Percentiles rank a stretch among this genome's conserved stretches.
phyloP scores from a whole-genome alignment of 2,888 invertebrate species.

The Opisthograptis luteolata region DNA sequence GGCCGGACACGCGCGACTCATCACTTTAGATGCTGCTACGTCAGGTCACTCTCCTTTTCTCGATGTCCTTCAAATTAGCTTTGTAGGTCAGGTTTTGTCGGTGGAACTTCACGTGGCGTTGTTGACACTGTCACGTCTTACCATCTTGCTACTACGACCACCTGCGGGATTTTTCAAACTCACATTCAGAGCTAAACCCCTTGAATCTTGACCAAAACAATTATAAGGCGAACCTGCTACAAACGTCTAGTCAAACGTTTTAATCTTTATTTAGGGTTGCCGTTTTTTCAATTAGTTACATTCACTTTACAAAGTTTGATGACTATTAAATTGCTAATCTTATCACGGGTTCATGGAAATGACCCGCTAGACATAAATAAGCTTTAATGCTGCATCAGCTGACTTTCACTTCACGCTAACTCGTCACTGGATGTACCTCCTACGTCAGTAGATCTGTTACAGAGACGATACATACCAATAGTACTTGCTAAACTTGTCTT shows the following conservation, averaged over 20 bases:
- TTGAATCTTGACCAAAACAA: not conserved
- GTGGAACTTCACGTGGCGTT: conserved; percentile 77
- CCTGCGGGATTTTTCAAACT: conserved; percentile 44
- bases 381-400: conserved; percentile 44
- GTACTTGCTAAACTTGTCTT: not conserved
- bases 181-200: not conserved
- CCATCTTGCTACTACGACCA: conserved; percentile 43
- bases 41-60: conserved; percentile 85
- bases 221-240: too few relatives aligned
- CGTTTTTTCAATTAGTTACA: conserved; percentile 8
- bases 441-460: not conserved
- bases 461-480: too few relatives aligned
- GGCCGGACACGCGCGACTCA: conserved; percentile 79
- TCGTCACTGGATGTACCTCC: not conserved
- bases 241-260: not conserved
- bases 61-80: conserved; percentile 85
- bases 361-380: conserved; percentile 51
- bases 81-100: conserved; percentile 83
- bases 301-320: conserved; percentile 11
- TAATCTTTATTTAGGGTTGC: conserved; percentile 19
- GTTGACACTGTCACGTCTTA: conserved; percentile 61
- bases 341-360: conserved; percentile 59
- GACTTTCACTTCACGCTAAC: conserved; percentile 46
- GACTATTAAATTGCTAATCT: conserved; percentile 40
- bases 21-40: conserved; percentile 82